A percentile compares a stretch with the other conserved stretches of the same genome.
phyloP scores from a whole-genome alignment of 1,140 invertebrate species.

The Magallana gigas region DNA sequence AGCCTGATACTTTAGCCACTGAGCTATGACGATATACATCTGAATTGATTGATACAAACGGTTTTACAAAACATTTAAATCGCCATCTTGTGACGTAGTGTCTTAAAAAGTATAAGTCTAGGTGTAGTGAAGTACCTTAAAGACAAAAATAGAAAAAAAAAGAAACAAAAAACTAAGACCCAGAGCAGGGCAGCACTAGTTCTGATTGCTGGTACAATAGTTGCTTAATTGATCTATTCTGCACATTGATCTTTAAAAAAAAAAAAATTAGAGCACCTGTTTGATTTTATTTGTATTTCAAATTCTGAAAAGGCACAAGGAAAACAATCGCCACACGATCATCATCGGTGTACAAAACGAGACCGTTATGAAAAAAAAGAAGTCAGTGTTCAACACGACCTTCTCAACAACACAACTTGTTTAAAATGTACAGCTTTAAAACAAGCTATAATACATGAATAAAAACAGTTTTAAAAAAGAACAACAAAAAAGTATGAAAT shows the following conservation, averaged over 20 bases:
- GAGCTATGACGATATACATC: no score
- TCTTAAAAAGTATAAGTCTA: no score
- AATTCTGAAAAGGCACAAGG: constrained; percentile 16
- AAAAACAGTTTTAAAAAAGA: constrained; percentile 1
- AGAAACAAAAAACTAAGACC: background rate
- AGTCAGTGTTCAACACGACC: constrained; percentile 20
- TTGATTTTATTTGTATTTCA: constrained; percentile 11
- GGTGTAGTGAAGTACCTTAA: no score
- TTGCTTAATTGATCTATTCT: background rate
- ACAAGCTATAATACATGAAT: background rate
- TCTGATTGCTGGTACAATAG: background rate
- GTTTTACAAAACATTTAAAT: no score
- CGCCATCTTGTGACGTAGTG: no score
- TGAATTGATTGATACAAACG: no score
- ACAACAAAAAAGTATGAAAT: constrained; percentile 15
- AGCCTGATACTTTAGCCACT: no score
- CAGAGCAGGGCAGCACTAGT: background rate
- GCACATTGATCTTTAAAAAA: background rate
- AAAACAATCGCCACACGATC: constrained; percentile 11
- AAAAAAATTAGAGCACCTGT: background rate
- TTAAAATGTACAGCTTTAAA: constrained; percentile 30
- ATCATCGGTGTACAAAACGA: background rate
- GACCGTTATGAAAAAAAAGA: background rate
- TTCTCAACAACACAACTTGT: constrained; percentile 1
- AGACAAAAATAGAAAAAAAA: no score